Evolutionary conservation across 92 coral and sea anemone species (phyloP).

Genomic region (Palythoa grandis): DNA sequence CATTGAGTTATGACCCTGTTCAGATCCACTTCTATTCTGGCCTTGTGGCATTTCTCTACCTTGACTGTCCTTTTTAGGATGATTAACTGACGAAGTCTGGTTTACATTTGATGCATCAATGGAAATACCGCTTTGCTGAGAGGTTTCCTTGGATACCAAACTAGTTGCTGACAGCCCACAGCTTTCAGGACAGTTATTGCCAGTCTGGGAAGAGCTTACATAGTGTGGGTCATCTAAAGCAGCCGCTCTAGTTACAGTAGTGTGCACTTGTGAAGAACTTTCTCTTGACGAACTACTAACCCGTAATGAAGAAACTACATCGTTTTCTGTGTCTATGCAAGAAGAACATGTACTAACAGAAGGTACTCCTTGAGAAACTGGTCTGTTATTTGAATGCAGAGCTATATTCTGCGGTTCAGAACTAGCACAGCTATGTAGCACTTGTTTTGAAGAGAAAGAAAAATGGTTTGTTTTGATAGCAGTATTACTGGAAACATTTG

Average conservation of each 20-base stretch:
- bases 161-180: not conserved
- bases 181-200: not conserved
- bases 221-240: not conserved
- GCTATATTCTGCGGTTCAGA: not conserved
- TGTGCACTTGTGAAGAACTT: slow-evolving; percentile 7
- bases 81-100: slow-evolving; percentile 9
- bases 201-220: not conserved
- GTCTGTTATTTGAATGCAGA: not conserved
- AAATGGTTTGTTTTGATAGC: not conserved
- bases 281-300: not conserved
- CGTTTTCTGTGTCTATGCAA: not conserved
- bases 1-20: not conserved
- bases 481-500: slow-evolving; percentile 10
- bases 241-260: not conserved
- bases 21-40: not conserved
- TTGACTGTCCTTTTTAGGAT: not conserved
- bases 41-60: not conserved
- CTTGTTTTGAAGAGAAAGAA: not conserved
- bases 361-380: not conserved
- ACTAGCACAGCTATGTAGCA: not conserved
- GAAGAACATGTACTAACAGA: slow-evolving; percentile 11
- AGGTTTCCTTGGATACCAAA: not conserved
- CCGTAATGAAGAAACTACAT: not conserved
- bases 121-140: not conserved
- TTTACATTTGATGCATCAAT: not conserved